phyloP scores from a whole-genome alignment of 2,797 vertebrate genomes.

The Onychomys leucogaster region DNA sequence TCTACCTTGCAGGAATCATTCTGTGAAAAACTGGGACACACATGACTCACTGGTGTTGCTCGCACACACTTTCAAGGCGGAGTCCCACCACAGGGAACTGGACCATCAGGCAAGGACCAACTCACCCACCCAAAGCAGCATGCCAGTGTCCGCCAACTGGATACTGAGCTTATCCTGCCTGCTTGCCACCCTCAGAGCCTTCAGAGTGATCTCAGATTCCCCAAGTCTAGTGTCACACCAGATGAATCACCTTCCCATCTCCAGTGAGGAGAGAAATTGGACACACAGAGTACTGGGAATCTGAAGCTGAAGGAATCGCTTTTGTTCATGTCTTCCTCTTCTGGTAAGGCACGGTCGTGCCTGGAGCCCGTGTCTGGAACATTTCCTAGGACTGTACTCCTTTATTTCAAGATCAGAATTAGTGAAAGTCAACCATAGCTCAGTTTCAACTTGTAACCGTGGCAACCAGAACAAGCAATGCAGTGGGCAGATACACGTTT shows the following conservation, averaged over 20 bases:
- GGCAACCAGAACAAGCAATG: background rate
- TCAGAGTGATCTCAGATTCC: background rate
- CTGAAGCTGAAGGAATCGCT: background rate
- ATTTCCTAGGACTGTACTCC: background rate
- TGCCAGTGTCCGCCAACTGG: fast-evolving
- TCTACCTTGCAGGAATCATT: background rate
- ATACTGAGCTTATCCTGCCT: fast-evolving
- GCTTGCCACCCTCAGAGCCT: background rate
- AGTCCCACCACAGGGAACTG: fast-evolving
- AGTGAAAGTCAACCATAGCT: too few relatives aligned
- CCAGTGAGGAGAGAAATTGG: background rate
- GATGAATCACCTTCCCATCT: background rate
- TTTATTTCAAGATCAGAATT: background rate
- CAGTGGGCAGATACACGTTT: background rate
- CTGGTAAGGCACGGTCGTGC: background rate
- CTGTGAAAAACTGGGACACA: background rate
- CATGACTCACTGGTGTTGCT: background rate
- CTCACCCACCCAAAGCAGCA: fast-evolving
- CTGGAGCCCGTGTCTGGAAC: background rate
- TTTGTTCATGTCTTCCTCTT: background rate
- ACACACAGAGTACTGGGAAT: background rate
- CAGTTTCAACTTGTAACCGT: background rate
- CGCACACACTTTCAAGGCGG: background rate
- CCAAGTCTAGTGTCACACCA: fast-evolving
- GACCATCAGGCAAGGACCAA: background rate